These are phyloP conservation scores for Leptodactylus fallax DNA, from an alignment of 2,797 vertebrate genomes.

Conservation along the genomic window DNA sequence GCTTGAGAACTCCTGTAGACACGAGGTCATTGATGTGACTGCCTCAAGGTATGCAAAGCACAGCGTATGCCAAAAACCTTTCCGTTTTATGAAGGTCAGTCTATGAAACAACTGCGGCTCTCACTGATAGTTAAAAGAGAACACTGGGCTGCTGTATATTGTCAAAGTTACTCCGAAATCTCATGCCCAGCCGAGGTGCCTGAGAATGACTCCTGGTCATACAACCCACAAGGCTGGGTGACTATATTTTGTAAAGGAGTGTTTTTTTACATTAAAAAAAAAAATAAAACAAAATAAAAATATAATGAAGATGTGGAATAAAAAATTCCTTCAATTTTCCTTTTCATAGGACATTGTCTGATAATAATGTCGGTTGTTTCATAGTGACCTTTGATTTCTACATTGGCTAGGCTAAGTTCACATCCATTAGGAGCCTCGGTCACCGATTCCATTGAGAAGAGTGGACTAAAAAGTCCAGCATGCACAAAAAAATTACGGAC, in stretches of 20 bases:
- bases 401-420: neutral
- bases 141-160: neutral
- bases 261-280: neutral
- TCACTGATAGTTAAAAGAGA: conserved; percentile 23
- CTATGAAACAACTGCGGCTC: conserved; percentile 25
- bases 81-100: conserved; percentile 54
- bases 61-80: conserved; percentile 47
- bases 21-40: conserved; percentile 47
- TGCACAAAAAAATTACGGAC: too few relatives aligned
- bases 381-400: neutral
- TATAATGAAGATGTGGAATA: neutral
- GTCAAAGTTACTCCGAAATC: neutral
- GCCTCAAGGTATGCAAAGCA: conserved; percentile 47
- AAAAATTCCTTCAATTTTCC: neutral
- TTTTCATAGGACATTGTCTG: neutral
- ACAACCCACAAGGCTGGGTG: neutral
- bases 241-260: neutral
- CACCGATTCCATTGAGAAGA: too few relatives aligned
- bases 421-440: too few relatives aligned
- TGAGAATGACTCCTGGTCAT: neutral
- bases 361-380: neutral
- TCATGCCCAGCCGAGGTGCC: neutral
- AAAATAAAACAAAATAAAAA: neutral
- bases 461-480: too few relatives aligned
- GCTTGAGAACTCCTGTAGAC: conserved; percentile 48